Evolutionary conservation across 1,140 invertebrate species (phyloP).

Genomic region (Batillaria attramentaria): DNA sequence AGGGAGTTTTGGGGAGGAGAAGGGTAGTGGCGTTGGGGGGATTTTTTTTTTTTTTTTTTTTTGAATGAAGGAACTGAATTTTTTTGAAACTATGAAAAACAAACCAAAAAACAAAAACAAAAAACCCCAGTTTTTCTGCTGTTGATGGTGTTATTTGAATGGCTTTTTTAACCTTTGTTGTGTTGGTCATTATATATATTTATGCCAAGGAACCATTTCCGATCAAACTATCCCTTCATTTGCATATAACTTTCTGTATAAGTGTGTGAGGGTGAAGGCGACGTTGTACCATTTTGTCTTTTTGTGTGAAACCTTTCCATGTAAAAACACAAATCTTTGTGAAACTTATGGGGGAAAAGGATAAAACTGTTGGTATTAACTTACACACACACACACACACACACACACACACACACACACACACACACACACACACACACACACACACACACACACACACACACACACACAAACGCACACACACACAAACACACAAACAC

Average conservation of each 20-base stretch:
- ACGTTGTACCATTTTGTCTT: not conserved
- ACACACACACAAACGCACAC: not conserved
- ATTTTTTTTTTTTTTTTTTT: not conserved
- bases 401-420: not conserved
- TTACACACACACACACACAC: not conserved
- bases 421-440: not conserved
- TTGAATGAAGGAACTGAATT: not conserved
- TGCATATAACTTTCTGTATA: not conserved
- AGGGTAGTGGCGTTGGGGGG: too few species aligned
- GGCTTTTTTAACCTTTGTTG: too few species aligned
- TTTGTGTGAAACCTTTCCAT: not conserved
- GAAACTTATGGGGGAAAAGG: too few species aligned
- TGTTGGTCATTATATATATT: not conserved
- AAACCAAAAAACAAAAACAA: too few species aligned
- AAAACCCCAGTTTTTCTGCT: too few species aligned
- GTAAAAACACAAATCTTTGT: too few species aligned
- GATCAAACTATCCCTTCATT: not conserved
- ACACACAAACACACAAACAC: not conserved
- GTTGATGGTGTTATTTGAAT: too few species aligned
- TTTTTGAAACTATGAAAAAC: not conserved
- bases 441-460: not conserved
- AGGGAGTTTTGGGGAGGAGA: too few species aligned
- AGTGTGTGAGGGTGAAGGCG: not conserved
- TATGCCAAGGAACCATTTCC: not conserved
- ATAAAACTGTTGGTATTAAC: not conserved